phyloP scores from a whole-genome alignment of 2,113 vertebrate genomes.

The Tragelaphus scriptus region DNA sequence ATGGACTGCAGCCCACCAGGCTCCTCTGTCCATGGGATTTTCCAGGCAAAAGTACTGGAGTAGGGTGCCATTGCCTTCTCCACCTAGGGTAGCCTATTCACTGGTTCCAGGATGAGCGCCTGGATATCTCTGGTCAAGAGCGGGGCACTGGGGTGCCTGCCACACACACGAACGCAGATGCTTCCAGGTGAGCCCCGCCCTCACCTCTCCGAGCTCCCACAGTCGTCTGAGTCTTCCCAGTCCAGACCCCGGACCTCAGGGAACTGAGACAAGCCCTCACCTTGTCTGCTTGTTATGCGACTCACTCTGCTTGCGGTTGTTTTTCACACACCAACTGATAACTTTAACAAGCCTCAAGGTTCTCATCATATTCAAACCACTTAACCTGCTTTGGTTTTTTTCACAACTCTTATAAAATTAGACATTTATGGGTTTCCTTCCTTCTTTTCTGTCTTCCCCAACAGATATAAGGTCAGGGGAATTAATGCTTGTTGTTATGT shows the following conservation, averaged over 20 bases:
- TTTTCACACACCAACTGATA: neutral
- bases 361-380: neutral
- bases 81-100: fast-evolving
- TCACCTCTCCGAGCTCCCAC: neutral
- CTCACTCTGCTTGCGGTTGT: neutral
- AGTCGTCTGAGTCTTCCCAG: neutral
- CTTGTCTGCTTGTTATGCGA: neutral
- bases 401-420: neutral
- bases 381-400: neutral
- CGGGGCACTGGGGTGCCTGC: neutral
- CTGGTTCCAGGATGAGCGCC: neutral
- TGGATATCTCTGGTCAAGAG: neutral
- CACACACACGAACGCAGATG: neutral
- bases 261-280: neutral
- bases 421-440: neutral
- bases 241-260: neutral
- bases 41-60: too few relatives aligned
- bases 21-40: too few relatives aligned
- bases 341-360: neutral
- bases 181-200: neutral
- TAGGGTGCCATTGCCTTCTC: neutral
- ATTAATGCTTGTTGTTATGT: neutral
- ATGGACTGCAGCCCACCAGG: too few relatives aligned
- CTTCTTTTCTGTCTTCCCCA: neutral
- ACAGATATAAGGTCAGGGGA: neutral